Base-by-base conservation (phyloP, 2,797 vertebrate species). In the Myiothlypis chrysogaster region DNA sequence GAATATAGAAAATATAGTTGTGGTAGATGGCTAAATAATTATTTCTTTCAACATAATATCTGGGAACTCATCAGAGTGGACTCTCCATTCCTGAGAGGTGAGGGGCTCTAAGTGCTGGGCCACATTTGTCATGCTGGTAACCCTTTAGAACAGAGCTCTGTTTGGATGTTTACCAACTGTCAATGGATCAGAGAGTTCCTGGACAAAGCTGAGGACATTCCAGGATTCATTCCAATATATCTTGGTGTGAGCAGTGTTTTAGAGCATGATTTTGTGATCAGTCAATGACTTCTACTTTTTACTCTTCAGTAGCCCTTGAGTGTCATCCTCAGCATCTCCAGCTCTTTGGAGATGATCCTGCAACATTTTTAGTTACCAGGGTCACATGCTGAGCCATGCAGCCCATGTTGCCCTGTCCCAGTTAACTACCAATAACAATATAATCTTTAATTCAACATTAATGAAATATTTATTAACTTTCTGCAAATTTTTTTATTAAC, bases 111-210 rank as follows among this genome's bases (percentile, higher is more conserved):
- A 23, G 5, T n/a, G 23, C 10, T 37, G 25, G 46, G 8, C 7
- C 5, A 4, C 14, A 0, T n/a, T 69, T 65, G 14, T 41, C 12
- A 9, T 5, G 4, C 9, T 39, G 7, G 34, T 46, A 53, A 69
- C 7, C 17, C 14, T 49, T 77, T 18, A 59, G 10, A 16, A 47
- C 23, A 46, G 18, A 30, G 5, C 7, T 47, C 10, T 59, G 8
- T 50, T 75, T 32, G 59, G 20, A 5, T 13, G 2, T 44, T 17
- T 32, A 8, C n/a, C 30, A 46, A 4, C 12, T 50, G 12, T 3
- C 43, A 44, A 0, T 4, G 1, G 2, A n/a, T 61, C 20, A 18
- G n/a, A 27, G 9, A 32, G 15, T 3, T 70, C 14, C n/a, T 35
- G 30, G 22, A 12, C 23, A 80, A 24, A 50, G 23, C 8, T 30